Base-by-base conservation (phyloP, 2,113 vertebrate genomes). In the Tachysurus fulvidraco region DNA sequence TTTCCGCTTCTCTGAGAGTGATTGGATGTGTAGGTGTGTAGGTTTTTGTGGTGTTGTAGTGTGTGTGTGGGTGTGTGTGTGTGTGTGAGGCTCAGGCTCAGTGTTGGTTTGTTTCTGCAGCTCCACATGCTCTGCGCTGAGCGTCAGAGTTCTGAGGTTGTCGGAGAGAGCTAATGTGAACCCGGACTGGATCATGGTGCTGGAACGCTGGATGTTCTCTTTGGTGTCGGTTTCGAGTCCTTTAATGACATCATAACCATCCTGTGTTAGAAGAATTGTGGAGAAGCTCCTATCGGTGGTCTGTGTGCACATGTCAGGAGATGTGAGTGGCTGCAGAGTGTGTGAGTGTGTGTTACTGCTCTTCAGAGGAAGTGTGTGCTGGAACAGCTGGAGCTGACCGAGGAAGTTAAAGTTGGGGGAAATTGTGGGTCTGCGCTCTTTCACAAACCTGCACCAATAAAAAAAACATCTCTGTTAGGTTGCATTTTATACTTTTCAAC, bases 341-440 rank as follows among this genome's bases (percentile, higher is more conserved):
- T 83, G 59, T 19, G 69, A 46, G 36, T 73, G 62, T 0, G 83
- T 81, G 0, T 89, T 76, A 2, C 83, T 21, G 1, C 62, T 59
- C 36, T 88, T 91, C 23, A 92, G 92, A 57, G 84, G 88, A 46
- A 96, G 93, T 1, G 93, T 94, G n/a, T 87, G 88, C 89, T 96
- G 94, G 67, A 95, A 96, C 83, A 93, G 93, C 91, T 96, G 95
- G 87, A 96, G 93, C 86, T 96, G 96, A 64, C 96, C 96, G 80
- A 96, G 93, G 89, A 96, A 96, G 91, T 96, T 96, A 89, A 96
- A 96, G 89, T 96, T 96, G 2, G 96, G 96, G 41, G 95, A 96
- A 80, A 96, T 96, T 46, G 95, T 94, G 17, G 96, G 95, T 65
- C 95, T 90, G 21, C 95, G 94, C 54, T 96, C 96, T 88, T 96